Conservation (phyloP, 2,113 vertebrate genomes). For the Oreotrochilus melanogaster region DNA sequence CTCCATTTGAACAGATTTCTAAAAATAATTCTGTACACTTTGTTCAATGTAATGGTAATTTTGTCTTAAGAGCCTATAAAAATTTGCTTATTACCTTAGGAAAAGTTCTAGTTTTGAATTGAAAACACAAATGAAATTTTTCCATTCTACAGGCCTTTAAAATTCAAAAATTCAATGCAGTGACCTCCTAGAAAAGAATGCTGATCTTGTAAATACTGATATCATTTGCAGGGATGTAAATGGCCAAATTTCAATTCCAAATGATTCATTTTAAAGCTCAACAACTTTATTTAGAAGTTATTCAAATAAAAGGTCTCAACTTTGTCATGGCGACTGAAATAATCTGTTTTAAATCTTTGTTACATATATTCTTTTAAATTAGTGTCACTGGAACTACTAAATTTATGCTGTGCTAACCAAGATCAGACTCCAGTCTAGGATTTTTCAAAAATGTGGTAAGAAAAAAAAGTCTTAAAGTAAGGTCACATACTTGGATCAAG, state of each 20-base stretch:
- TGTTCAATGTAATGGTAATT: background rate
- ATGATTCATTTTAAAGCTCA: background rate
- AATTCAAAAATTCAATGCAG: background rate
- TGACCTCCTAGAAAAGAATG: background rate
- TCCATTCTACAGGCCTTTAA: background rate
- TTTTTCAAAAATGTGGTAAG: background rate
- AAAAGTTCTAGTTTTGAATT: background rate
- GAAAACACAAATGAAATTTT: background rate
- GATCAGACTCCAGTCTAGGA: background rate
- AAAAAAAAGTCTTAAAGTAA: background rate
- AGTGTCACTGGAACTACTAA: background rate
- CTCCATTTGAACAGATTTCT: background rate
- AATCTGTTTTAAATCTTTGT: background rate
- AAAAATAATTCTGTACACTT: background rate
- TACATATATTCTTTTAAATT: background rate
- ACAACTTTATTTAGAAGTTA: background rate
- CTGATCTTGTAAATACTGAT: background rate
- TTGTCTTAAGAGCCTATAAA: background rate
- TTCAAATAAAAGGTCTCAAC: background rate
- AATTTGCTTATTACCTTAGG: background rate
- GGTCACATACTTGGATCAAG: background rate
- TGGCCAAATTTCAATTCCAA: background rate
- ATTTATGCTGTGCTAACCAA: background rate
- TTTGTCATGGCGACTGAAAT: background rate
- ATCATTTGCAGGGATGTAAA: background rate